These are phyloP conservation scores for Mythimna ferrago DNA, from an alignment of 2,888 invertebrate genomes.

Conservation along the genomic window DNA sequence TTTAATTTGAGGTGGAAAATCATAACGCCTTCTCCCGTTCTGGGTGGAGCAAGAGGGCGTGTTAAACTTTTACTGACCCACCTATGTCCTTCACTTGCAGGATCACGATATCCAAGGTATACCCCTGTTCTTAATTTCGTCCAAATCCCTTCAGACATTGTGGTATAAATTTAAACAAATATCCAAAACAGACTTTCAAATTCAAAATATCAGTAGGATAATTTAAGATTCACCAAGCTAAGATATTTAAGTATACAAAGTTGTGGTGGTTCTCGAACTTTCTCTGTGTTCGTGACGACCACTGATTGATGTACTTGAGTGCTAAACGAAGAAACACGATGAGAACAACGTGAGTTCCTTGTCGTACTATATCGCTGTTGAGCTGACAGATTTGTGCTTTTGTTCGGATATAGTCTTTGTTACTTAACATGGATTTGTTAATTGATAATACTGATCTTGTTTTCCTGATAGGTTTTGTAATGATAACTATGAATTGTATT, in stretches of 20 bases:
- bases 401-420: conserved; percentile 6
- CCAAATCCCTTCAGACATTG: neutral
- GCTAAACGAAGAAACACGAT: conserved; percentile 61
- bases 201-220: neutral
- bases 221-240: conserved; percentile 43
- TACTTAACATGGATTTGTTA: conserved; percentile 33
- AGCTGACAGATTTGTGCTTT: conserved; percentile 6
- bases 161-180: neutral
- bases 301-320: conserved; percentile 55
- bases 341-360: conserved; percentile 40
- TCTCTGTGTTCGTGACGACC: conserved; percentile 66
- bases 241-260: conserved; percentile 72
- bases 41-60: too few species aligned
- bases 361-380: conserved; percentile 9
- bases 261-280: conserved; percentile 74
- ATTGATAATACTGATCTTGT: conserved; percentile 18
- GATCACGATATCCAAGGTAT: too few species aligned
- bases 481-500: neutral
- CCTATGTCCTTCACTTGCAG: neutral
- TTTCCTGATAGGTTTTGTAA: neutral
- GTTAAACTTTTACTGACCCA: too few species aligned
- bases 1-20: too few species aligned
- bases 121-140: neutral
- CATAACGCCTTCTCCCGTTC: too few species aligned
- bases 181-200: conserved; percentile 1